Evolutionary conservation across 2,888 invertebrate species (phyloP).

Genomic region (Lithosia quadra): DNA sequence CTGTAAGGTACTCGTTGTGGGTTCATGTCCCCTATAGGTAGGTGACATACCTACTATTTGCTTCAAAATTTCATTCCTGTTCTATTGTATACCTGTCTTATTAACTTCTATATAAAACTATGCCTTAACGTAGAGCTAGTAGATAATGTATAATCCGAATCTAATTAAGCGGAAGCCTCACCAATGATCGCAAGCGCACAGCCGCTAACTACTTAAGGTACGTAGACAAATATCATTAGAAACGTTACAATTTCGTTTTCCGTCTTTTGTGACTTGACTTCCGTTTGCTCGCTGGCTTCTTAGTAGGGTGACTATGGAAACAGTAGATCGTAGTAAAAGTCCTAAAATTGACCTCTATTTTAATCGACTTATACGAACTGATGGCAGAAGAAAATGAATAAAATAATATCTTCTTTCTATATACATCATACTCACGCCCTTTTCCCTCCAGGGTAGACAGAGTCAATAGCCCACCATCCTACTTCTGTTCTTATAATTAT

Average conservation of each 20-base stretch:
- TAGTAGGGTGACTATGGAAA: conserved; percentile 52
- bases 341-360: no score
- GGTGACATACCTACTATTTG: no score
- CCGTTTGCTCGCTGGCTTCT: conserved; percentile 66
- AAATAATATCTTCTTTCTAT: no score
- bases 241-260: conserved; percentile 74
- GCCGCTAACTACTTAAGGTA: conserved; percentile 22
- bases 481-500: no score
- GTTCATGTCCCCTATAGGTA: no score
- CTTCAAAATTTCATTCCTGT: no score
- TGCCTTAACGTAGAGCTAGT: not conserved
- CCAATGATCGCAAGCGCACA: conserved; percentile 40
- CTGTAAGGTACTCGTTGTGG: no score
- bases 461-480: no score
- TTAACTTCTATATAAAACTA: no score
- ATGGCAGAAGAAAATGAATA: not conserved
- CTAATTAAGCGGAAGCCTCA: conserved; percentile 64
- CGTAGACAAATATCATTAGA: conserved; percentile 44
- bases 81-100: no score
- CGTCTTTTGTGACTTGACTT: conserved; percentile 70
- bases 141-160: conserved; percentile 37
- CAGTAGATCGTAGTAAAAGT: not conserved
- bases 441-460: no score
- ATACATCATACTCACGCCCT: no score
- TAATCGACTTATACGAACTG: not conserved